Evolutionary conservation across 2,797 vertebrate genomes (phyloP), one percentile per base, ranked within the genome.

Genomic region (Apogon talboti): DNA sequence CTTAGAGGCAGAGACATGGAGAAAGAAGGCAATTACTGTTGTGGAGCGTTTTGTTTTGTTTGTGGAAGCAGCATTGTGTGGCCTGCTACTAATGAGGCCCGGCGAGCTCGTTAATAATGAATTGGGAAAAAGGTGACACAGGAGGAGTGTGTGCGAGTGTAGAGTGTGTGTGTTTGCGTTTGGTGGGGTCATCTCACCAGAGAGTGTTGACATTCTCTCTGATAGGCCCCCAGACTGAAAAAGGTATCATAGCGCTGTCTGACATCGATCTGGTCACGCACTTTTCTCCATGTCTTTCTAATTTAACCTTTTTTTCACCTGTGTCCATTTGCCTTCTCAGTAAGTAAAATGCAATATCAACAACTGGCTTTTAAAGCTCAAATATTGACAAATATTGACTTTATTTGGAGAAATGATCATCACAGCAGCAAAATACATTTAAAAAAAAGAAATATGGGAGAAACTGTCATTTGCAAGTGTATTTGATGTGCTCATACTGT

Each of bases 81-180:
- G 76, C 85, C 66, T 58, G 67, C 68, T 81, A 82, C 84, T 92
- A 93, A 93, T 90, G 91, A 93, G 89, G 82, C 86, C 85, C 71
- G 21, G 79, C 63, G 78, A 90, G 89, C 88, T 87, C 70, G 75
- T 90, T 90, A 89, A 92, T 92, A 92, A 91, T 91, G 84, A 85
- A 89, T 89, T 81, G 82, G 78, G 65, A 3, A 72, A 83, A 79
- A 87, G 76, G 83, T 85, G 79, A 78, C 47, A 6, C 33, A 46
- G 59, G 50, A 4, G 46, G 53, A 4, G 46, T 44, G 49, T 56
- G 46, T 58, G 57, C 54, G 60, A 40, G 53, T 42, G 18, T 49
- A 56, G 59, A 41, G 38, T 53, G 50, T 56, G 55, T 56, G 63
- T 43, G 35, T 53, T 48, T 61, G 49, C 73, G 33, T 51, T 78